Evolutionary conservation across 2,113 vertebrate species (phyloP).

Genomic region (Panthera leo): DNA sequence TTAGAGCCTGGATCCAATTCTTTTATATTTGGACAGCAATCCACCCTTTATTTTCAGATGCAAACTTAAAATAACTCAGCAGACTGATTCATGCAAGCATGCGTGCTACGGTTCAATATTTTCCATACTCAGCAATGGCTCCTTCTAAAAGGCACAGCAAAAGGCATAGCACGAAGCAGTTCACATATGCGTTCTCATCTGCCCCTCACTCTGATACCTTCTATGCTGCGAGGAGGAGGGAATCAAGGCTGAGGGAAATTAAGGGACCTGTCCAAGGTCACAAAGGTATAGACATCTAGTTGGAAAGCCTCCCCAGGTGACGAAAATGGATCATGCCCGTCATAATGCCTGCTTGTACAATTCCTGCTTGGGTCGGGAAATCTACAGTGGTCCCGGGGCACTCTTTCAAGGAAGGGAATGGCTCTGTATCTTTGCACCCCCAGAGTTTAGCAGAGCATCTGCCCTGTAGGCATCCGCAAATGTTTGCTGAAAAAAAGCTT

Average conservation of each 20-base stretch:
- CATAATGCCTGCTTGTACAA: not conserved
- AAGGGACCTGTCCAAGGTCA: not conserved
- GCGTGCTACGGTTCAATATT: not conserved
- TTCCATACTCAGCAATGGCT: not conserved
- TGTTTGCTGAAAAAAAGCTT: not conserved
- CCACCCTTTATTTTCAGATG: constrained; percentile 68
- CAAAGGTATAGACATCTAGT: not conserved
- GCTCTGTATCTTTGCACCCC: not conserved
- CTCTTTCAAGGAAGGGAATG: not conserved
- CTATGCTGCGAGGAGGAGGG: not conserved
- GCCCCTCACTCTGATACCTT: not conserved
- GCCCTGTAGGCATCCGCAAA: not conserved
- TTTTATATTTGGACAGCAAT: constrained; percentile 53
- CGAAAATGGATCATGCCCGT: rapidly evolving
- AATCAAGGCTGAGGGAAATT: not conserved
- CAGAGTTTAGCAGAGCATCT: not conserved
- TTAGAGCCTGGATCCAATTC: constrained; percentile 61
- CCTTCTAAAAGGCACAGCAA: not conserved
- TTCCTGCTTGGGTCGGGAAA: not conserved
- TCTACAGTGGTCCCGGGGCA: not conserved
- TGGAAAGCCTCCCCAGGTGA: not conserved
- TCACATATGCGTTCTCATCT: not conserved
- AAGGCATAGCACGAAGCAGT: not conserved
- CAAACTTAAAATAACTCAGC: constrained; percentile 49
- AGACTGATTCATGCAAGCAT: not conserved